These are phyloP conservation scores for Falcaria lacertinaria DNA, from an alignment of 2,888 invertebrate genomes.

Conservation along the genomic window DNA sequence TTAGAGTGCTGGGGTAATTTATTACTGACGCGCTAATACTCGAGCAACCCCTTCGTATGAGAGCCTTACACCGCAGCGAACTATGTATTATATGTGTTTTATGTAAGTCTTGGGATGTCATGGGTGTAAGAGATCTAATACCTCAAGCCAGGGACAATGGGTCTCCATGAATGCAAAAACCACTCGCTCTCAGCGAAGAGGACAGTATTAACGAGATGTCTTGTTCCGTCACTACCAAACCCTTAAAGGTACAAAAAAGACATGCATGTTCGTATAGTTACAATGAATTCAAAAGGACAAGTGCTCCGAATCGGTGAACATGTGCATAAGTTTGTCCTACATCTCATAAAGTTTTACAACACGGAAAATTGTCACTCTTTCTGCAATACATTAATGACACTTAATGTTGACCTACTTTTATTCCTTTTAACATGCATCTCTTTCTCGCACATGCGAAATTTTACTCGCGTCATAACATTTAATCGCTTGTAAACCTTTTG, in stretches of 20 bases:
- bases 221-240: too few species aligned
- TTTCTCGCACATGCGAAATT: neutral
- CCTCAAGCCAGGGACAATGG: too few species aligned
- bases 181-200: too few species aligned
- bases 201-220: too few species aligned
- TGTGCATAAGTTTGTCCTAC: too few species aligned
- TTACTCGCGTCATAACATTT: neutral
- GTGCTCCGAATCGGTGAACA: too few species aligned
- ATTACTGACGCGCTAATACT: neutral
- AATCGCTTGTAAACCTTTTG: neutral
- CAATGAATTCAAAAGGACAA: too few species aligned
- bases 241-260: too few species aligned
- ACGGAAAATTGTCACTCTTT: neutral
- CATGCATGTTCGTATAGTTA: too few species aligned
- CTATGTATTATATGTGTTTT: neutral
- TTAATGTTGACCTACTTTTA: neutral
- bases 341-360: too few species aligned
- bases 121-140: too few species aligned
- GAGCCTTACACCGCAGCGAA: neutral
- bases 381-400: neutral
- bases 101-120: neutral
- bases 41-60: neutral
- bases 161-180: too few species aligned
- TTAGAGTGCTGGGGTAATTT: neutral
- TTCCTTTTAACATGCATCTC: neutral